Base-by-base conservation (phyloP, 2,113 vertebrate species). In the Gnathonemus longibarbis region DNA sequence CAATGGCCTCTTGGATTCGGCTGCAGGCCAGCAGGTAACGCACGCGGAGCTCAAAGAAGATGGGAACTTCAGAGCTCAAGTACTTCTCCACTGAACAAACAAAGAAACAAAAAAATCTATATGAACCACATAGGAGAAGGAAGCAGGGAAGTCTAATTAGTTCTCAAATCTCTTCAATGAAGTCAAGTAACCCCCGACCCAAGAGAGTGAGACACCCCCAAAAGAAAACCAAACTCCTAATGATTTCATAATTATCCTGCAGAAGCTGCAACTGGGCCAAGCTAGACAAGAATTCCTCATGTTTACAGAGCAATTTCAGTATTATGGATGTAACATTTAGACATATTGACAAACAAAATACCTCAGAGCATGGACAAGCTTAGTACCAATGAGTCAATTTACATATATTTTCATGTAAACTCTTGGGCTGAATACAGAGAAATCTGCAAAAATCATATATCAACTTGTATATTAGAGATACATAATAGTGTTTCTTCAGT, bases 1-100 rank as follows among this genome's bases (percentile, higher is more conserved):
- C 97, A 95, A 97, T 94, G 91, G 98, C 98, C 95, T 99, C 98
- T 49, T 94, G 93, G 93, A 96, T 95, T 90, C 96, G 97, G 94
- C 97, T 96, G 93, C 97, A 97, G 93, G 97, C 97, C 94, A 98
- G 96, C 95, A 99, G 96, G 95, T 99, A 99, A 95, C 97, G 97
- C 92, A 98, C 97, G 90, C 98, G 96, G 35, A 99, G 96, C 95
- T 99, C 98, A 92, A 99, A 97, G 95, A 99, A 99, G 89, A 98
- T 95, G 58, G 97, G 96, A 93, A 97, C 96, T 96, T 99, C 98
- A 91, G 98, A 98, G 96, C 94, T 96, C 95, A 99, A 96, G 91
- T 96, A 99, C 91, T 94, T 95, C 92, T 98, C 97, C 96, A 97
- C 98, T 99, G 94, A 45, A 53, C 35, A 42, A 42, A 35, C 35